Percentiles rank a stretch among this genome's conserved stretches.
Evolutionary conservation across 2,888 invertebrate genomes (phyloP).

Genomic region (Mantis religiosa): DNA sequence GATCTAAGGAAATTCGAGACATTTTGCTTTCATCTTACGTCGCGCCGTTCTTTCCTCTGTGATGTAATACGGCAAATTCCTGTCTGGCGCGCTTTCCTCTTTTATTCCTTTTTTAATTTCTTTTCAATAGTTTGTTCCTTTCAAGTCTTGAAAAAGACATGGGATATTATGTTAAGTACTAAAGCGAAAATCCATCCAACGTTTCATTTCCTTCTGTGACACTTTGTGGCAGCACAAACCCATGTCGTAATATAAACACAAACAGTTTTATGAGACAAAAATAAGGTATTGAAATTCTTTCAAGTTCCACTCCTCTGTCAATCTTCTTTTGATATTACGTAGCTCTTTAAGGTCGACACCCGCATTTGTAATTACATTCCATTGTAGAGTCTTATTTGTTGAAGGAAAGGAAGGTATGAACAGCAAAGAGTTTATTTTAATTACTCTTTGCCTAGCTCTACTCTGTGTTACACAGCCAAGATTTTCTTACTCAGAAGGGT

Average conservation of each 20-base stretch:
- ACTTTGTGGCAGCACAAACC: not conserved
- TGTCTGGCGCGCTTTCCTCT: not conserved
- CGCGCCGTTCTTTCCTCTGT: not conserved
- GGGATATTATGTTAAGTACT: not conserved
- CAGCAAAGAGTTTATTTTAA: too few relatives aligned
- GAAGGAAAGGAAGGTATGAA: too few relatives aligned
- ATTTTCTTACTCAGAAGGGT: too few relatives aligned
- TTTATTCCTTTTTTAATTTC: not conserved
- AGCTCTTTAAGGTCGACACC: too few relatives aligned
- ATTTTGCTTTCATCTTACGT: not conserved
- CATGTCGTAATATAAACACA: not conserved
- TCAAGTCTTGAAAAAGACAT: not conserved
- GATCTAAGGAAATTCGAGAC: not conserved
- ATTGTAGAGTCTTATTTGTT: too few relatives aligned
- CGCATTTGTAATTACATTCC: too few relatives aligned
- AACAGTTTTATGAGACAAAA: too few relatives aligned
- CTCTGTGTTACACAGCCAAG: too few relatives aligned
- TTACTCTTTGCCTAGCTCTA: too few relatives aligned
- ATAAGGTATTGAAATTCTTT: too few relatives aligned
- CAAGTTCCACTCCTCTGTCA: too few relatives aligned
- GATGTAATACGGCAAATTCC: not conserved
- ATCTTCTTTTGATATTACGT: too few relatives aligned
- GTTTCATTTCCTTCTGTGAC: not conserved
- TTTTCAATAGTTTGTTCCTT: not conserved
- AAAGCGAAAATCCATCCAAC: not conserved